These are phyloP conservation scores for Microdon myrmicae DNA, from an alignment of 2,888 invertebrate genomes.

Conservation along the genomic window DNA sequence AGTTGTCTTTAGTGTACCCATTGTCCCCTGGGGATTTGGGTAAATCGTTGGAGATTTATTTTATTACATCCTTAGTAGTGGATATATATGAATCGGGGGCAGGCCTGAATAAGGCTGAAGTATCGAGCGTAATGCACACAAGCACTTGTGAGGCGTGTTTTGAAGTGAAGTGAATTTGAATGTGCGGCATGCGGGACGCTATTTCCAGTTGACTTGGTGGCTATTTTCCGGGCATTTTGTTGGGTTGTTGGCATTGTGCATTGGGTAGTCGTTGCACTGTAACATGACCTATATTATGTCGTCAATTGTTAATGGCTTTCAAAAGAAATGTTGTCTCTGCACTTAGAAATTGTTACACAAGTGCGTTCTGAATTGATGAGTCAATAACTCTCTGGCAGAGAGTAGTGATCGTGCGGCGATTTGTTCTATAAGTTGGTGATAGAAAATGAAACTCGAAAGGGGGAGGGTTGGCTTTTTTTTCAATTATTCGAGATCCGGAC, in stretches of 20 bases:
- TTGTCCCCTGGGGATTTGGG: too few species aligned
- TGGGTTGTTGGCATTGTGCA: conserved; percentile 11
- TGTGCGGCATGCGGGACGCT: conserved; percentile 12
- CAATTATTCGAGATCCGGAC: too few species aligned
- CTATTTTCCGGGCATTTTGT: conserved; percentile 25
- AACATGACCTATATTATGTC: conserved; percentile 34
- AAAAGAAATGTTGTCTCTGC: conserved; percentile 19
- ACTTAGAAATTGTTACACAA: conserved; percentile 20
- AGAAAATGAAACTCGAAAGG: conserved; percentile 12
- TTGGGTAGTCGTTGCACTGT: conserved; percentile 5
- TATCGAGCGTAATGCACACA: conserved; percentile 34
- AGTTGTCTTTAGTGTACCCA: too few species aligned
- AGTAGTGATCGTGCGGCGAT: conserved; percentile 18
- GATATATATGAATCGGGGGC: too few species aligned
- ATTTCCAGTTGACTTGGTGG: conserved; percentile 21
- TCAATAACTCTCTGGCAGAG: conserved; percentile 18
- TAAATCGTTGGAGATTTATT: too few species aligned
- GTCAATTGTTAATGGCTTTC: conserved; percentile 32
- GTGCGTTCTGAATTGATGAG: conserved; percentile 18
- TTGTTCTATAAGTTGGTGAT: conserved; percentile 24
- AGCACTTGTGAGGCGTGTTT: conserved; percentile 31
- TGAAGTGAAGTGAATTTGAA: conserved; percentile 42
- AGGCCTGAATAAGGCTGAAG: background rate
- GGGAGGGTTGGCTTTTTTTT: too few species aligned
- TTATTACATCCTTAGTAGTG: too few species aligned